phyloP scores from a whole-genome alignment of 2,797 vertebrate genomes.

The Rallus crepitans region DNA sequence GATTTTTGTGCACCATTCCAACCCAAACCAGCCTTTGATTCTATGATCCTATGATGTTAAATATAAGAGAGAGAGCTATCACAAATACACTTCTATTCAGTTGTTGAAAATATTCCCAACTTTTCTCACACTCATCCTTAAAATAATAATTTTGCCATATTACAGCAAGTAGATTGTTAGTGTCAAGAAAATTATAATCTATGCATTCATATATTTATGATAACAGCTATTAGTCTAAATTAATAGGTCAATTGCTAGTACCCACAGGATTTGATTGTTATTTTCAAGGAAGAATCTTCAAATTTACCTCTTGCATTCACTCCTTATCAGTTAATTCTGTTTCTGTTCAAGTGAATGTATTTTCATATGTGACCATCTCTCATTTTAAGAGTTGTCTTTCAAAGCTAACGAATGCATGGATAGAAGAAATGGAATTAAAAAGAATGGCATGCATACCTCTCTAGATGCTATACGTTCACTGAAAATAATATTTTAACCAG shows the following conservation, averaged over 20 bases:
- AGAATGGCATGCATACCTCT: not conserved
- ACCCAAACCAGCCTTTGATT: too few relatives aligned
- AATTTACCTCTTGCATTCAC: not conserved
- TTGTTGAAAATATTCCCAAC: not conserved
- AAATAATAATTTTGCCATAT: not conserved
- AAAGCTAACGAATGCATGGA: not conserved
- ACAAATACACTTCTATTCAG: not conserved
- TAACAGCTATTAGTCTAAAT: constrained; percentile 1
- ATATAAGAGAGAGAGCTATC: not conserved
- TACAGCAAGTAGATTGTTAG: not conserved
- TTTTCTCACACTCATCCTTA: not conserved
- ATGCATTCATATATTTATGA: not conserved
- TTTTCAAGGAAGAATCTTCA: constrained; percentile 26
- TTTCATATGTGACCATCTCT: not conserved
- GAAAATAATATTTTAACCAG: not conserved
- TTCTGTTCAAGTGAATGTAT: constrained; percentile 6
- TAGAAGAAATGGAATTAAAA: not conserved
- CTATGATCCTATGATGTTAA: not conserved
- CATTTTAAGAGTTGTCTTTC: not conserved
- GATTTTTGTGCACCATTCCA: too few relatives aligned
- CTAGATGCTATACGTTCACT: not conserved
- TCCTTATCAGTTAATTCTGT: not conserved
- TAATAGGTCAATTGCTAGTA: not conserved
- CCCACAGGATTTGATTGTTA: not conserved
- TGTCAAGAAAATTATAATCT: not conserved